Base-by-base conservation (phyloP, 2,888 invertebrate species). In the Amiota communis region DNA sequence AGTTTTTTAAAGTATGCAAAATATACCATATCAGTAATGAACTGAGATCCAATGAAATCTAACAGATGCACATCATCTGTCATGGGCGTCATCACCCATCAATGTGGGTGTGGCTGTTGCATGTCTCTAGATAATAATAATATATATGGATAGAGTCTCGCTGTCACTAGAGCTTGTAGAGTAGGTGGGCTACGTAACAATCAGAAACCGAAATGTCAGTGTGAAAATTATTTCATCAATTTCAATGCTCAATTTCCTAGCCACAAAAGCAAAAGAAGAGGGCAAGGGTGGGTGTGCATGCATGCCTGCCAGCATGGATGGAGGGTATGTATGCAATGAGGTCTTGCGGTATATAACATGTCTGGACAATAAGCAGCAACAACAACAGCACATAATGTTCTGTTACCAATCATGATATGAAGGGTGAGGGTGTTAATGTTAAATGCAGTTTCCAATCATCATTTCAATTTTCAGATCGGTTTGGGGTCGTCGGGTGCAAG, bases 161-260 rank as follows among this genome's bases (percentile, higher is more conserved):
- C 8, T 36, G 36, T 36, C 36, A 36, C 36, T 36, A 36, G 36
- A 36, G 36, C 3, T 36, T 36, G 36, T 36, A 36, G 23, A 36
- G 23, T 23, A 71, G 64, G 63, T 64, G 53, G 15, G 57, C 59
- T 74, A 59, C 81, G 6, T 6, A 36, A 79, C 79, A 71, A 79
- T 79, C 77, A 74, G 74, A 79, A 76, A 82, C 79, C 76, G 77
- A 83, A 86, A 82, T 80, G 85, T 80, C 81, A 83, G 75, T 80
- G 76, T 74, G 78, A 72, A 85, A 84, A 83, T 83, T 82, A 84
- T 85, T 85, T 81, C 85, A 84, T 85, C 83, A 85, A 83, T 84
- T 84, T 85, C 81, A 84, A 76, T 82, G 86, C 77, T 79, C 80
- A 75, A 81, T 83, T 79, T 81, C 83, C 80, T 81, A 73, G 72